Evolutionary conservation across 2,113 vertebrate genomes (phyloP).

Genomic region (Bos javanicus): DNA sequence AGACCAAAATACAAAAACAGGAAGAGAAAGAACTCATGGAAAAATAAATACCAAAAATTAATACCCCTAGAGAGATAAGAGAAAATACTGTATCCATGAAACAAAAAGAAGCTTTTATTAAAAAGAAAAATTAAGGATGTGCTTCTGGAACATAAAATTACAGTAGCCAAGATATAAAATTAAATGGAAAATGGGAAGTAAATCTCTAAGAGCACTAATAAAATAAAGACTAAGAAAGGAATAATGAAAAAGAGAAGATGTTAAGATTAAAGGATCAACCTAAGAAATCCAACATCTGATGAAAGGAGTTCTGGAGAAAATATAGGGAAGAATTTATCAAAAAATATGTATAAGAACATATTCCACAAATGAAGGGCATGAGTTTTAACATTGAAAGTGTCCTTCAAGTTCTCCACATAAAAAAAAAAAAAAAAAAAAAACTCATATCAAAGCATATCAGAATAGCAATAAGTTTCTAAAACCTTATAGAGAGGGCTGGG

Average conservation of each 20-base stretch:
- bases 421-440: background rate
- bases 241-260: slow-evolving; percentile 15
- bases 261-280: background rate
- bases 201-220: slow-evolving; percentile 38
- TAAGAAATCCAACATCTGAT: slow-evolving; percentile 10
- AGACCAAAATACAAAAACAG: background rate
- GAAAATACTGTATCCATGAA: background rate
- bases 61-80: background rate
- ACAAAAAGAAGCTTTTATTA: slow-evolving; percentile 40
- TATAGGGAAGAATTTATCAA: background rate
- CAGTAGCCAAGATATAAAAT: background rate
- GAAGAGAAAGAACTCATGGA: background rate
- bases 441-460: background rate
- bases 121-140: slow-evolving; percentile 26
- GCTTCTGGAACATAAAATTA: slow-evolving; percentile 23
- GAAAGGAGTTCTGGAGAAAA: background rate
- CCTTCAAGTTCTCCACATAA: background rate
- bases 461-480: background rate
- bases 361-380: background rate
- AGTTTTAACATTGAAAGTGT: background rate
- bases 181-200: slow-evolving; percentile 25
- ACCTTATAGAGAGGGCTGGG: background rate
- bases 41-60: background rate
- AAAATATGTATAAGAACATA: background rate
- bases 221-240: slow-evolving; percentile 31